phyloP scores from a whole-genome alignment of 2,888 invertebrate genomes.

The Desoria tigrina region DNA sequence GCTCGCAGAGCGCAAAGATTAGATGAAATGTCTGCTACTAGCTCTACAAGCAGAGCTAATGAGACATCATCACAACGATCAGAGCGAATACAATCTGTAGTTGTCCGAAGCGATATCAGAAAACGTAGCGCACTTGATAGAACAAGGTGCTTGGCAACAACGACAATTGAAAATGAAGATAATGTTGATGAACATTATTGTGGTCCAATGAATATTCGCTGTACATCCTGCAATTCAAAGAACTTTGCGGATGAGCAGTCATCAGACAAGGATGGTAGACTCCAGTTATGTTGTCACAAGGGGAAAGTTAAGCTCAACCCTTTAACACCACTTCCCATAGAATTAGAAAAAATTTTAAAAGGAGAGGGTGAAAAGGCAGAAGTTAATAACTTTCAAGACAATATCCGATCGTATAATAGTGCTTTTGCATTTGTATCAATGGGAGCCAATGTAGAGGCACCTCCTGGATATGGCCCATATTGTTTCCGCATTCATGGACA shows the following conservation, averaged over 20 bases:
- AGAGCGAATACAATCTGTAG: no score
- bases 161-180: no score
- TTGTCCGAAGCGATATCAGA: no score
- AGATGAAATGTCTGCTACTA: no score
- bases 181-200: neutral
- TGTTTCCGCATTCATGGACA: conserved; percentile 47
- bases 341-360: conserved; percentile 16
- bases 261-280: neutral
- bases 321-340: neutral
- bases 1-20: no score
- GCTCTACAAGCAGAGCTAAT: no score
- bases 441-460: conserved; percentile 27
- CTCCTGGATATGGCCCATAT: conserved; percentile 34
- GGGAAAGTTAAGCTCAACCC: conserved; percentile 29
- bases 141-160: no score
- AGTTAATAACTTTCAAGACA: conserved; percentile 10
- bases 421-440: conserved; percentile 49
- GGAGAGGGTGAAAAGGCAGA: conserved; percentile 15
- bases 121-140: no score
- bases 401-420: conserved; percentile 41
- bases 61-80: no score
- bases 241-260: conserved; percentile 27
- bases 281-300: conserved; percentile 36
- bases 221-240: conserved; percentile 19
- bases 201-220: neutral